phyloP scores from a whole-genome alignment of 2,797 vertebrate species.

The Artibeus jamaicensis region DNA sequence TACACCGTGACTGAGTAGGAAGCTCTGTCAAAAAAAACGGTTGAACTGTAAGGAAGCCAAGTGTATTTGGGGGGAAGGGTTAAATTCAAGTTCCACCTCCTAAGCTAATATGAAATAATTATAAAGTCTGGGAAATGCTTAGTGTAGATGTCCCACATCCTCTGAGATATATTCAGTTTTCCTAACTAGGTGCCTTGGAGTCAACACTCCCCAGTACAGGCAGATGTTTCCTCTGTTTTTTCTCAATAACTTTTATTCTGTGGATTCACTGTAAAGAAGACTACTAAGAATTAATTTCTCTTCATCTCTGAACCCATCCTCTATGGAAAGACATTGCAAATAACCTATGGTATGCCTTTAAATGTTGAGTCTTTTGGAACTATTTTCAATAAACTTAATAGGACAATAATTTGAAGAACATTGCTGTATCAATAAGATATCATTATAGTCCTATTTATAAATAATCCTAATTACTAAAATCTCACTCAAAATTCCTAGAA shows the following conservation, averaged over 20 bases:
- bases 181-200: not conserved
- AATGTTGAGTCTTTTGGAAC: not conserved
- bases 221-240: not conserved
- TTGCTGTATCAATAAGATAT: not conserved
- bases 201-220: not conserved
- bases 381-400: not conserved
- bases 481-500: not conserved
- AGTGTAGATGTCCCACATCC: not conserved
- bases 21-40: not conserved
- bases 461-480: slow-evolving; percentile 40
- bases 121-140: not conserved
- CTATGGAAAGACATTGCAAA: not conserved
- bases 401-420: not conserved
- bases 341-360: slow-evolving; percentile 9
- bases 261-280: not conserved
- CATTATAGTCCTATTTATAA: slow-evolving; percentile 24
- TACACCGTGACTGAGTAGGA: not conserved
- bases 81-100: not conserved
- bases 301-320: not conserved
- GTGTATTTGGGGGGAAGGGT: not conserved
- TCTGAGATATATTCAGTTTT: not conserved
- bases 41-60: not conserved
- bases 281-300: not conserved
- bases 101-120: not conserved
- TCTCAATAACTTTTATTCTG: not conserved